Evolutionary conservation across 2,797 vertebrate genomes (phyloP).

Genomic region (Remorina albescens): DNA sequence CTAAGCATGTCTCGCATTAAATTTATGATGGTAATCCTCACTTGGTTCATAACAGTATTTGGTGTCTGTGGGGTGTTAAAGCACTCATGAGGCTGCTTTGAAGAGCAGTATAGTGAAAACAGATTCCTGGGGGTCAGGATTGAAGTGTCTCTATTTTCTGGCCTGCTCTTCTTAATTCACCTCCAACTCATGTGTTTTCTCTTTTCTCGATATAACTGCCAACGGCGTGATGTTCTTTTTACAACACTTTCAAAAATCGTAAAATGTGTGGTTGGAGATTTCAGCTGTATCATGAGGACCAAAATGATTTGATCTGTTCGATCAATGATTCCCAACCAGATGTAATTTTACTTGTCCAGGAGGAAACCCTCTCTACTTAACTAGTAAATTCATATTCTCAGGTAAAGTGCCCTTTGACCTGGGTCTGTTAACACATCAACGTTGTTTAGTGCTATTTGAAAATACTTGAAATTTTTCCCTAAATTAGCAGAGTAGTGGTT

Average conservation of each 20-base stretch:
- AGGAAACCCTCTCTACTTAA: not conserved
- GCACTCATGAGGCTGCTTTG: slow-evolving; percentile 53
- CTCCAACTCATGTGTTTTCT: slow-evolving; percentile 52
- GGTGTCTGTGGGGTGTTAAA: slow-evolving; percentile 54
- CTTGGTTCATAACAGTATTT: slow-evolving; percentile 37
- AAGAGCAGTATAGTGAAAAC: slow-evolving; percentile 56
- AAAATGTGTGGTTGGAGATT: slow-evolving; percentile 27
- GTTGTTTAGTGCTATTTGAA: not conserved
- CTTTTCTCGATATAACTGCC: slow-evolving; percentile 42
- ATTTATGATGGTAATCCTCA: slow-evolving; percentile 28
- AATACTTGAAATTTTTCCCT: not conserved
- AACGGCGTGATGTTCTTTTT: not conserved
- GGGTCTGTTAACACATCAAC: not conserved
- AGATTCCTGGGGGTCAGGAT: slow-evolving; percentile 46
- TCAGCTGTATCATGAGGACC: not conserved
- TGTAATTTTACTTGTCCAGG: not conserved
- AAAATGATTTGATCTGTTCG: slow-evolving; percentile 10
- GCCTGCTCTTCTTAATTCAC: slow-evolving; percentile 34
- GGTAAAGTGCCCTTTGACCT: not conserved
- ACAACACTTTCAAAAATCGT: not conserved
- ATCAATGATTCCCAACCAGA: not conserved
- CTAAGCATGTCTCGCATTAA: slow-evolving; percentile 15
- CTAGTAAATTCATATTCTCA: not conserved
- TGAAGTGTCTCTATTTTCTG: slow-evolving; percentile 45
- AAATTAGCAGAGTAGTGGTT: not conserved